Evolutionary conservation across 2,888 invertebrate genomes (phyloP).

Genomic region (Camptogramma bilineatum): DNA sequence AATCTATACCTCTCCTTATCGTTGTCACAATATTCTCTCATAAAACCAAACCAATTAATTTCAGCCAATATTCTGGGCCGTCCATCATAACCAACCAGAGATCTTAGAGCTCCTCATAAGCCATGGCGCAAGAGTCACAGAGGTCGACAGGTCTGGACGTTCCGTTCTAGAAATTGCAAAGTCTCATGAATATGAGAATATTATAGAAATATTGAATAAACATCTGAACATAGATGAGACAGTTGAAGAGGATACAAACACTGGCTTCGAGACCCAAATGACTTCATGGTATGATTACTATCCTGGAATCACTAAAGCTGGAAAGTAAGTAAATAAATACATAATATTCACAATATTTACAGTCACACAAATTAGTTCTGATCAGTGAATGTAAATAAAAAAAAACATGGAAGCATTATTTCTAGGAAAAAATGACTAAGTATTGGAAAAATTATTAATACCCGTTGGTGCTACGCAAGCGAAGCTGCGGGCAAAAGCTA

Average conservation of each 20-base stretch:
- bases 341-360: no score
- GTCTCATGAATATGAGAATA: constrained; percentile 77
- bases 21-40: background rate
- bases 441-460: no score
- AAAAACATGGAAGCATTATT: no score
- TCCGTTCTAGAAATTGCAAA: constrained; percentile 83
- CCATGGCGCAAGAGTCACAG: constrained; percentile 77
- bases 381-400: background rate
- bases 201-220: constrained; percentile 74
- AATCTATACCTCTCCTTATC: no score
- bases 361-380: background rate
- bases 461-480: no score
- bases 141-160: constrained; percentile 80
- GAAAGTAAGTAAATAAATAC: constrained; percentile 59
- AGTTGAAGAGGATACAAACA: constrained; percentile 49
- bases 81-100: constrained; percentile 82
- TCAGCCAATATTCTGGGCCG: constrained; percentile 88
- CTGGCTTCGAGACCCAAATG: constrained; percentile 46
- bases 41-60: constrained; percentile 40
- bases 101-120: constrained; percentile 83
- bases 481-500: no score
- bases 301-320: constrained; percentile 68
- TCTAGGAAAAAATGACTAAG: no score
- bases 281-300: constrained; percentile 82
- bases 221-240: constrained; percentile 59